Evolutionary conservation across 2,113 vertebrate species (phyloP).

Genomic region (Peromyscus polionotus): DNA sequence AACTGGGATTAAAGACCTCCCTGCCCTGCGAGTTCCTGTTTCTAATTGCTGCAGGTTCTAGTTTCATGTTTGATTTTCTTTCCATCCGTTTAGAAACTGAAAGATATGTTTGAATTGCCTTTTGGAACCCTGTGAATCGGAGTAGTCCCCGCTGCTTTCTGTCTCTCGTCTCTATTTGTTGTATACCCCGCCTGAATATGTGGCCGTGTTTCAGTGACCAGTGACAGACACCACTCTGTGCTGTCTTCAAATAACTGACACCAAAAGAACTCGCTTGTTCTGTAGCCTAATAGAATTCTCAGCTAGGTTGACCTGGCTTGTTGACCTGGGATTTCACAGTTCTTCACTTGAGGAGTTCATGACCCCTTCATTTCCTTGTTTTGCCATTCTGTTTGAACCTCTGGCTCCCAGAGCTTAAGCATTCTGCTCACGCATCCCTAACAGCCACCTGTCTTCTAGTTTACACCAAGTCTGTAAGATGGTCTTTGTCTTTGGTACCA

Average conservation of each 20-base stretch:
- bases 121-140: background rate
- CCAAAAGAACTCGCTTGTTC: background rate
- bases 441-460: background rate
- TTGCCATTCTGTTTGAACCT: background rate
- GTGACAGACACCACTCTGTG: slow-evolving; percentile 13
- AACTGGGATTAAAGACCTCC: background rate
- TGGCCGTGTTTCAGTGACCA: slow-evolving; percentile 31
- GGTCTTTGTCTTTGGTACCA: background rate
- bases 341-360: slow-evolving; percentile 33
- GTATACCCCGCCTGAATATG: background rate
- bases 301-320: slow-evolving; percentile 15
- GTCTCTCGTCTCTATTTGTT: background rate
- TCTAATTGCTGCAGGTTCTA: background rate
- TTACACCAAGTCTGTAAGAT: background rate
- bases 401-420: background rate
- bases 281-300: slow-evolving; percentile 21
- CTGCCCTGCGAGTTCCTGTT: background rate
- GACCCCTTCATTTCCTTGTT: background rate
- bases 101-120: slow-evolving; percentile 15
- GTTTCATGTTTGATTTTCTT: slow-evolving; percentile 40
- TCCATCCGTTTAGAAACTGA: slow-evolving; percentile 7
- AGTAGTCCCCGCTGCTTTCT: background rate
- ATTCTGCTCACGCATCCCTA: background rate
- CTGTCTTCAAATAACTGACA: slow-evolving; percentile 14
- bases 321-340: slow-evolving; percentile 24